Evolutionary conservation across 2,888 invertebrate genomes (phyloP).

Genomic region (Drosophila recens): DNA sequence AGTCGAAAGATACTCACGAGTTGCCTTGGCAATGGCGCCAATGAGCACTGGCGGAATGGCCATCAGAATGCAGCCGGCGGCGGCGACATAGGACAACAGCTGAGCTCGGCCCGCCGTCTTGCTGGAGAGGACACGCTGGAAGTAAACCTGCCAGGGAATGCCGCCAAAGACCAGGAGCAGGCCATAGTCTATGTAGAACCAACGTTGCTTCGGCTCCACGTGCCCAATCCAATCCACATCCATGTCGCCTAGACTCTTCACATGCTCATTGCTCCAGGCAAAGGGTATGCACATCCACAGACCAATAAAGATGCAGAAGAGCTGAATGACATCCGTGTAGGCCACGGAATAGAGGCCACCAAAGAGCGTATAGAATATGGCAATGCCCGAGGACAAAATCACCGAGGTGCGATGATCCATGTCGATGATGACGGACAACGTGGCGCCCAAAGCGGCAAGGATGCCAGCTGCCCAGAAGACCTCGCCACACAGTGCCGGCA

Average conservation of each 20-base stretch:
- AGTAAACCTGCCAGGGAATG: constrained; percentile 99
- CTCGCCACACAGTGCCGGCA: constrained; percentile 98
- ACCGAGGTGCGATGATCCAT: constrained; percentile 97
- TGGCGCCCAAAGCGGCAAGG: constrained; percentile 97
- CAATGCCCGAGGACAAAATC: constrained; percentile 97
- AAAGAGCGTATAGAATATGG: constrained; percentile 98
- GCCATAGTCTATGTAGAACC: constrained; percentile 95
- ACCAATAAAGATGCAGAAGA: constrained; percentile 98
- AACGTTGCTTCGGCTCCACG: constrained; percentile 90
- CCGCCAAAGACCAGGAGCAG: constrained; percentile 96
- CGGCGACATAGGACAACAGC: constrained; percentile 97
- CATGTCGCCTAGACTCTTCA: constrained; percentile 92
- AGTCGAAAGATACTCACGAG: constrained; percentile 88
- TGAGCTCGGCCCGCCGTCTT: constrained; percentile 97
- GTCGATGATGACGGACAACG: constrained; percentile 98
- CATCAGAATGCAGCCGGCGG: constrained; percentile 97
- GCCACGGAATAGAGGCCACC: constrained; percentile 99
- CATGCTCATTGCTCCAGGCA: constrained; percentile 95
- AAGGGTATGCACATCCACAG: constrained; percentile 99
- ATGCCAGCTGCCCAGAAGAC: constrained; percentile 99
- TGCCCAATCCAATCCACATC: constrained; percentile 96
- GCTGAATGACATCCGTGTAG: constrained; percentile 99
- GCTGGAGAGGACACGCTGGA: constrained; percentile 98
- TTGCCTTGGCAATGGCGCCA: constrained; percentile 98
- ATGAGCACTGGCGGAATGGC: constrained; percentile 98